phyloP scores from a whole-genome alignment of 2,113 vertebrate genomes.

The Capreolus pygargus region DNA sequence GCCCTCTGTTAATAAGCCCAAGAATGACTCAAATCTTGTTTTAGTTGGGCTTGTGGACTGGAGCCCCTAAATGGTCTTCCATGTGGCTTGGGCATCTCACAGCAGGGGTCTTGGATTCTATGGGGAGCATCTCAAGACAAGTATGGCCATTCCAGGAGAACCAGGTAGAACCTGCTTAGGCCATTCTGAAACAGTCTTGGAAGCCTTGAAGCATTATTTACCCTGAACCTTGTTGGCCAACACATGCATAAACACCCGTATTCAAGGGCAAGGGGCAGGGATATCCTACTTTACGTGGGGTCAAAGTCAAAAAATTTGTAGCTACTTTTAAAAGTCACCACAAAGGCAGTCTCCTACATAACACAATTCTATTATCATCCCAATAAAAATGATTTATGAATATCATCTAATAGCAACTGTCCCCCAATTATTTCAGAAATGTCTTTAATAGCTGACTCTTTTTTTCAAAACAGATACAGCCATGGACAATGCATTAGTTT shows the following conservation, averaged over 20 bases:
- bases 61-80: too few relatives aligned
- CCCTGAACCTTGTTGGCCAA: not conserved
- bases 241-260: not conserved
- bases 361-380: not conserved
- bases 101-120: not conserved
- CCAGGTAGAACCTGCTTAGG: not conserved
- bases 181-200: not conserved
- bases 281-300: rapidly evolving
- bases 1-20: not conserved
- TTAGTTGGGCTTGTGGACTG: not conserved
- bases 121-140: not conserved
- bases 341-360: not conserved
- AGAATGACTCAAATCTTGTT: not conserved
- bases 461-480: not conserved
- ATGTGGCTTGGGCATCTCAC: not conserved
- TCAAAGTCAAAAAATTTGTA: not conserved
- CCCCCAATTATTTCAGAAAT: not conserved
- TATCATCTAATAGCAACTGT: not conserved
- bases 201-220: not conserved
- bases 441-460: not conserved
- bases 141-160: not conserved
- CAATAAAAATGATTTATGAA: not conserved
- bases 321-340: not conserved
- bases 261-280: not conserved
- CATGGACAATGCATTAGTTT: not conserved